These are phyloP conservation scores for Sphaerophoria taeniata DNA, from an alignment of 2,888 invertebrate genomes.

Conservation along the genomic window DNA sequence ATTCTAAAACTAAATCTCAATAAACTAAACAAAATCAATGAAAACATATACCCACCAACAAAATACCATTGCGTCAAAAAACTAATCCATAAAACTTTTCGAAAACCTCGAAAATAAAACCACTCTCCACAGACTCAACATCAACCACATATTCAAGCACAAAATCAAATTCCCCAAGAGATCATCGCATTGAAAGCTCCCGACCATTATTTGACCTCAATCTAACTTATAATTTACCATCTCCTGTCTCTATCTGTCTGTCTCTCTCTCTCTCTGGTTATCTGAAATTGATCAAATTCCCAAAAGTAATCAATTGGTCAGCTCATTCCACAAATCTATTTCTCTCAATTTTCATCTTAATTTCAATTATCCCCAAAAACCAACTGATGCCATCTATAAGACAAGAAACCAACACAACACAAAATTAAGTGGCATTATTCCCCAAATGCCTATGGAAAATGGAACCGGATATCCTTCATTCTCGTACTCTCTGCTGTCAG, in stretches of 20 bases:
- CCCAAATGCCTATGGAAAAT: not conserved
- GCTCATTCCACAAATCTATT: conserved; percentile 22
- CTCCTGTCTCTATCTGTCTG: not conserved
- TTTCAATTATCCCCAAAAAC: conserved; percentile 37
- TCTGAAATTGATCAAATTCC: not conserved
- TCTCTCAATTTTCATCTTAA: conserved; percentile 23
- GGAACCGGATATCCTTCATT: too few relatives aligned
- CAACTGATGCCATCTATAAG: conserved; percentile 19
- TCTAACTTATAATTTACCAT: conserved; percentile 26
- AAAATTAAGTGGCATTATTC: conserved; percentile 31
- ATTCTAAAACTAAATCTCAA: too few relatives aligned
- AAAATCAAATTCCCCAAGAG: conserved; percentile 11
- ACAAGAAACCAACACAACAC: not conserved
- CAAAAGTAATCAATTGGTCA: conserved; percentile 39
- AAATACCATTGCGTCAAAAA: too few relatives aligned
- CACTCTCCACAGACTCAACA: too few relatives aligned
- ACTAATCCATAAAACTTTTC: not conserved
- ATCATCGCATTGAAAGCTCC: conserved; percentile 10
- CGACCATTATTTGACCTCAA: conserved; percentile 35
- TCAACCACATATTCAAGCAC: too few relatives aligned
- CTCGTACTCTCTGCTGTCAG: not conserved
- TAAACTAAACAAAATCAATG: too few relatives aligned
- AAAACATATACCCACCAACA: too few relatives aligned
- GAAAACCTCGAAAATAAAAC: not conserved
- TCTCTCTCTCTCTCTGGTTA: not conserved